These are phyloP conservation scores for Saccostrea glomerata DNA, from an alignment of 1,140 invertebrate genomes.

Conservation along the genomic window DNA sequence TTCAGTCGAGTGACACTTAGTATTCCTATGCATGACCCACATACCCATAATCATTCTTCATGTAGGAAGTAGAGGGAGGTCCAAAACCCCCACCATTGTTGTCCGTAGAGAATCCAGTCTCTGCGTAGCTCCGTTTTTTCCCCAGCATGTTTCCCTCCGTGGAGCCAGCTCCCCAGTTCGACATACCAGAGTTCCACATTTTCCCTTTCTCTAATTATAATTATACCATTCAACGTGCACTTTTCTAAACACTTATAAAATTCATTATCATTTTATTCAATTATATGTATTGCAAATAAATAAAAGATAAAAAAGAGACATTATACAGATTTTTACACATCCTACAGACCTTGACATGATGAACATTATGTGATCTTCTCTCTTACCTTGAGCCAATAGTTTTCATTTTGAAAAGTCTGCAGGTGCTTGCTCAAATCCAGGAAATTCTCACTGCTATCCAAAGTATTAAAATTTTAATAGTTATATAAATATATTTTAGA, in stretches of 20 bases:
- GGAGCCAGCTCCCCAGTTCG: conserved; percentile 8
- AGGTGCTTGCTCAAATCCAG: not conserved
- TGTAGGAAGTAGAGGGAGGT: not conserved
- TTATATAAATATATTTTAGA: not conserved
- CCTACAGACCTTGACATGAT: not conserved
- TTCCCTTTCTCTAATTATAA: not conserved
- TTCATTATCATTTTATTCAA: not conserved
- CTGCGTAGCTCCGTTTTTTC: not conserved
- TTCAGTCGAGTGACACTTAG: not conserved
- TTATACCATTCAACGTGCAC: not conserved
- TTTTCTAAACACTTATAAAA: not conserved
- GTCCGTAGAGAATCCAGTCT: not conserved
- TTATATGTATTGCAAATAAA: not conserved
- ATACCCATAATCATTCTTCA: conserved; percentile 1
- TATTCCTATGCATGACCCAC: not conserved
- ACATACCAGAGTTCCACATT: conserved; percentile 31
- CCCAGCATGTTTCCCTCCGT: not conserved
- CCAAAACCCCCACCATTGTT: conserved; percentile 16
- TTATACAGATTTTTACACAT: not conserved
- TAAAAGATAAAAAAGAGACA: not conserved
- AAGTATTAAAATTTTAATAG: conserved; percentile 6
- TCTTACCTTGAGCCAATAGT: not conserved
- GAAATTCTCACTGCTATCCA: conserved; percentile 37
- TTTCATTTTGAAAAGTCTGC: not conserved
- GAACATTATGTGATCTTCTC: not conserved